Conservation (phyloP, 2,888 invertebrate genomes). For the Drosophila phalerata region DNA sequence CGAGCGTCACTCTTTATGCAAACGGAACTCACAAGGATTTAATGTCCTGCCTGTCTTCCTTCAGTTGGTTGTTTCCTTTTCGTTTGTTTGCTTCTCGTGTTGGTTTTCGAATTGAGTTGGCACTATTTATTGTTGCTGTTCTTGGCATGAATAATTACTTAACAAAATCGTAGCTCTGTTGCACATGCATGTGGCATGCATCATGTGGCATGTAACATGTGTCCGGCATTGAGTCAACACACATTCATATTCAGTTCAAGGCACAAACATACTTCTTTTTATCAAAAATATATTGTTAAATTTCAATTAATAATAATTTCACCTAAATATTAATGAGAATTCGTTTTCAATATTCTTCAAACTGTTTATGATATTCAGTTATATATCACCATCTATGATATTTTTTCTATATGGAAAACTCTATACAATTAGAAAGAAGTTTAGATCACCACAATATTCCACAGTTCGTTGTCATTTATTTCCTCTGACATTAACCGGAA, state of each 20-base stretch:
- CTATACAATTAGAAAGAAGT: too few species aligned
- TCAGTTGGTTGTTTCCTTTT: constrained; percentile 1
- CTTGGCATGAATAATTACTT: constrained; percentile 68
- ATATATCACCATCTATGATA: too few species aligned
- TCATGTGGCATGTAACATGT: constrained; percentile 20
- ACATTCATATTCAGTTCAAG: constrained; percentile 14
- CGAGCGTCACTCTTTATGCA: constrained; percentile 70
- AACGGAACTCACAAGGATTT: constrained; percentile 52
- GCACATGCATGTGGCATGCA: constrained; percentile 39
- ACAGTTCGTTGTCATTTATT: too few species aligned
- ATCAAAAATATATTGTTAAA: not conserved
- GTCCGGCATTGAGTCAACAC: constrained; percentile 39
- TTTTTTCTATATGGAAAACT: too few species aligned
- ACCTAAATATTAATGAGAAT: not conserved
- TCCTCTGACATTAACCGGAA: too few species aligned
- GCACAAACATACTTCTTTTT: not conserved
- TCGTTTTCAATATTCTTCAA: too few species aligned
- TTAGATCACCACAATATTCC: too few species aligned
- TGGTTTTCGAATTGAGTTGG: constrained; percentile 60
- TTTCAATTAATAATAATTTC: not conserved
- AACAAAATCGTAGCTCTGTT: constrained; percentile 60
- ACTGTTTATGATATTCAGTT: too few species aligned
- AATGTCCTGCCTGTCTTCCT: constrained; percentile 8
- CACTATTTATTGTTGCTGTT: constrained; percentile 46
- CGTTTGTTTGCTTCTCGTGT: constrained; percentile 52